Base-by-base conservation (phyloP, 2,797 vertebrate species). In the Halcyon leucocephala region DNA sequence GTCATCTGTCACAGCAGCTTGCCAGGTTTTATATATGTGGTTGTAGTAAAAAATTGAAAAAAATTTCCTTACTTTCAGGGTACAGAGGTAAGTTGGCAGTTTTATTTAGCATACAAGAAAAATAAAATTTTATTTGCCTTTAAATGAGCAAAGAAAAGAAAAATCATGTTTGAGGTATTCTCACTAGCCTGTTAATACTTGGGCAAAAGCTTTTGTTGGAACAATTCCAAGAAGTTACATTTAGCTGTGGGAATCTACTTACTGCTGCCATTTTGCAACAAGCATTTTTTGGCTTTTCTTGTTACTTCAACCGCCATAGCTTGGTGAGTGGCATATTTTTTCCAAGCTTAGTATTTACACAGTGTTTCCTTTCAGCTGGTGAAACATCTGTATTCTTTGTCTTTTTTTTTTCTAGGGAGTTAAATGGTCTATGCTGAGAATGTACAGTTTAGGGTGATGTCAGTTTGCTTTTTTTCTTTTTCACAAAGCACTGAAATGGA, bases 311-410 rank as follows among this genome's bases (percentile, higher is more conserved):
- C 58, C 54, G 93, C 81, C 42, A 28, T 58, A 87, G 87, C 78
- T 95, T 90, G 82, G 57, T 78, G 78, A 95, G 64, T 80, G 93
- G 81, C 87, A 44, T 94, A 51, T 97, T 97, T 57, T 97, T 97
- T 96, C 91, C 76, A 94, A 82, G 58, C 80, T 95, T 76, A 71
- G 25, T 98, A 92, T 98, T 98, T 98, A 95, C 77, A 95, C 57
- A 96, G 94, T 90, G 42, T 97, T 98, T 97, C 97, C 93, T 98
- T 98, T 98, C 97, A 82, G 85, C 87, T 97, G 93, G 91, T 96
- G 87, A 97, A 98, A 97, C 96, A 97, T 97, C 96, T 98, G 96
- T 97, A 91, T 97, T 98, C 94, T 52, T 86, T 76, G 3, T 81
- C 2, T 28, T 37, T 58, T 58, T n/a, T 33, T 41, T 66, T 60